phyloP scores from a whole-genome alignment of 2,797 vertebrate species.

The Acanthornis magna region DNA sequence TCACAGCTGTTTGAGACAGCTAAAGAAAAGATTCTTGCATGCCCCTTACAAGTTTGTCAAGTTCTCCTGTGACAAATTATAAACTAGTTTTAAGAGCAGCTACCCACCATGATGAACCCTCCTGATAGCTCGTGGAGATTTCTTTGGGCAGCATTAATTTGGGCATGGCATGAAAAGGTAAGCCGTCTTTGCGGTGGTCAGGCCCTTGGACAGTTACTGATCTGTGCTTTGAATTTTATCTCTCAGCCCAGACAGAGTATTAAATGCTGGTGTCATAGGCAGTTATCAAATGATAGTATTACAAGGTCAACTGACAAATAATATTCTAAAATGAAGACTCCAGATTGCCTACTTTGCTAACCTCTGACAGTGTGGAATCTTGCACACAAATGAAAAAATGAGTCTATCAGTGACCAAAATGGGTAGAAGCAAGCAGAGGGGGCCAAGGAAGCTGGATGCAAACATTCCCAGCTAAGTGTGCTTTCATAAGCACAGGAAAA shows the following conservation, averaged over 20 bases:
- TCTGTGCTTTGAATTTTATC: conserved; percentile 10
- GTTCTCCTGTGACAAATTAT: background rate
- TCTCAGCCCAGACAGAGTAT: background rate
- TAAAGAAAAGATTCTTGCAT: background rate
- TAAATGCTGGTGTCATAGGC: background rate
- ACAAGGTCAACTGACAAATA: conserved; percentile 22
- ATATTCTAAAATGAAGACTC: conserved; percentile 1
- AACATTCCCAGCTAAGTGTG: background rate
- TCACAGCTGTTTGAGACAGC: background rate
- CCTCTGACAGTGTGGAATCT: background rate
- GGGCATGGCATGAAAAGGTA: background rate
- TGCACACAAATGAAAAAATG: background rate
- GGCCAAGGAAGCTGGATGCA: background rate
- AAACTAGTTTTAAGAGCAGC: background rate
- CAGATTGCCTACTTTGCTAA: background rate
- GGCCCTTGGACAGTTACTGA: background rate
- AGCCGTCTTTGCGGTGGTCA: background rate
- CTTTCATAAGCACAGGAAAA: background rate
- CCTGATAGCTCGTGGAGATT: background rate
- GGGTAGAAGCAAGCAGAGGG: background rate
- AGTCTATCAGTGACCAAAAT: background rate
- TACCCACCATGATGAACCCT: background rate
- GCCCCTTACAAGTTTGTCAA: background rate
- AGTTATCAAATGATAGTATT: background rate
- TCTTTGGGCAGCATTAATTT: background rate